Conservation (phyloP, 2,113 vertebrate species). For the Australoheros scitulus region DNA sequence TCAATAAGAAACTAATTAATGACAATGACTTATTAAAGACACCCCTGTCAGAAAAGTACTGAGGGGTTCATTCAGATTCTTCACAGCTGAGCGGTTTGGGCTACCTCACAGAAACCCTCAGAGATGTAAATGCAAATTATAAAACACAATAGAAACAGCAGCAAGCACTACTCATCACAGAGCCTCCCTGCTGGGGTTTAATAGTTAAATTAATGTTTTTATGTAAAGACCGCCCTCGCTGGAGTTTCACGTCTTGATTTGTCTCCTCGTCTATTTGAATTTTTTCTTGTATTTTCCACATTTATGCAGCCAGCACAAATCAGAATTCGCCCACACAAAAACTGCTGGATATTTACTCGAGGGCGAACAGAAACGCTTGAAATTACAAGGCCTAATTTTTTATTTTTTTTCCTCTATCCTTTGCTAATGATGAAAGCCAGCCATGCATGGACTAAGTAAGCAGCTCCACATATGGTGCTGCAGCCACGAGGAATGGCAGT, state of each 20-base stretch:
- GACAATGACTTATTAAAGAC: not conserved
- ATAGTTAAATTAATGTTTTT: not conserved
- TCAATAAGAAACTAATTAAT: not conserved
- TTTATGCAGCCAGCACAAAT: not conserved
- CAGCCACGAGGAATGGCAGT: constrained; percentile 60
- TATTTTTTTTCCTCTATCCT: constrained; percentile 32
- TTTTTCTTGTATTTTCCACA: not conserved
- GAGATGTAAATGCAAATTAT: constrained; percentile 11
- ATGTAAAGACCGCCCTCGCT: not conserved
- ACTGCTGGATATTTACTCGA: constrained; percentile 2
- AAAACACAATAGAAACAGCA: not conserved
- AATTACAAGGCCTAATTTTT: constrained; percentile 31
- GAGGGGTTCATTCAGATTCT: constrained; percentile 12
- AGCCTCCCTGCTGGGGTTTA: not conserved
- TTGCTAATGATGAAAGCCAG: constrained; percentile 60
- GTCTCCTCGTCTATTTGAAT: not conserved
- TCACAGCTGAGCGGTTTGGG: constrained; percentile 17
- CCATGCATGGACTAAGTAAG: constrained; percentile 49
- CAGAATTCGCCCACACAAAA: not conserved
- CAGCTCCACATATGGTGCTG: constrained; percentile 64
- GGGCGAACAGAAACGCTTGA: constrained; percentile 1
- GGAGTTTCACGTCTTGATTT: not conserved
- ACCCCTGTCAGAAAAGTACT: not conserved
- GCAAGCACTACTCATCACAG: not conserved
- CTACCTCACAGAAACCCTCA: constrained; percentile 24